Evolutionary conservation across 1,140 invertebrate species (phyloP).

Genomic region (Drosophila malerkotliana): DNA sequence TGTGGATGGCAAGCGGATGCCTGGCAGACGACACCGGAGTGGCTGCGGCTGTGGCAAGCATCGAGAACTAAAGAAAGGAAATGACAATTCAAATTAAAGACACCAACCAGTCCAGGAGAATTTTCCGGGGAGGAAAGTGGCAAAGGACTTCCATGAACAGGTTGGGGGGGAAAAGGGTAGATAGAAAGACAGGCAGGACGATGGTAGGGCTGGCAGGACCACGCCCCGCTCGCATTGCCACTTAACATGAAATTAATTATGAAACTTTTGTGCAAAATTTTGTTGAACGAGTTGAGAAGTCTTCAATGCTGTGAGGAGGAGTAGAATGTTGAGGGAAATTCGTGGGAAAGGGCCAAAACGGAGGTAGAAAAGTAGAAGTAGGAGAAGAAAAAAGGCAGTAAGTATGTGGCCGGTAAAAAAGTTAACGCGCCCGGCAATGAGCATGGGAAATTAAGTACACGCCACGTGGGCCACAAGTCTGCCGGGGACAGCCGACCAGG

Average conservation of each 20-base stretch:
- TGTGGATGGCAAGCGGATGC: conserved; percentile 44
- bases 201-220: conserved; percentile 19
- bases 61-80: conserved; percentile 71
- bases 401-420: conserved; percentile 60
- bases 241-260: conserved; percentile 83
- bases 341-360: neutral
- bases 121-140: neutral
- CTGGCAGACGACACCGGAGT: conserved; percentile 52
- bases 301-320: conserved; percentile 50
- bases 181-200: neutral
- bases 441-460: conserved; percentile 77
- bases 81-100: conserved; percentile 82
- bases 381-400: conserved; percentile 14
- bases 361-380: neutral
- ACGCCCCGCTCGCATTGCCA: conserved; percentile 67
- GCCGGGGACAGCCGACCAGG: conserved; percentile 47
- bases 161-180: conserved; percentile 1
- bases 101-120: conserved; percentile 39
- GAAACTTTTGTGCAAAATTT: conserved; percentile 82
- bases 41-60: conserved; percentile 17
- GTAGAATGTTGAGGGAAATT: conserved; percentile 2
- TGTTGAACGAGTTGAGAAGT: conserved; percentile 78
- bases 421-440: conserved; percentile 63
- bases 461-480: conserved; percentile 76
- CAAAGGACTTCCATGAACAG: neutral